Percentiles rank a stretch among this genome's conserved stretches.
Conservation (phyloP, 2,888 invertebrate genomes). For the Zelleria hepariella region DNA sequence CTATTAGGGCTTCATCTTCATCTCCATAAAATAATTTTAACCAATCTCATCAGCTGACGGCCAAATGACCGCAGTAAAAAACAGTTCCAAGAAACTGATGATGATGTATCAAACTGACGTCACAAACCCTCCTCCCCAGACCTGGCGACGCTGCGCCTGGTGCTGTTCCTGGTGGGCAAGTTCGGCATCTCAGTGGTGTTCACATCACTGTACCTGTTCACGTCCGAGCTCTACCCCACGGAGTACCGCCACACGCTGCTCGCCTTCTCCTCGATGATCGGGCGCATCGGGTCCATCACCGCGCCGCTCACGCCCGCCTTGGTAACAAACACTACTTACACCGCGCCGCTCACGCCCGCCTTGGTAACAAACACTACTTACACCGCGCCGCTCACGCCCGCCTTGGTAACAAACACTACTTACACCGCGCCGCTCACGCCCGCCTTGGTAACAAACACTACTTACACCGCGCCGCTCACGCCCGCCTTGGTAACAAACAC, state of each 20-base stretch:
- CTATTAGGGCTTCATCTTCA: too few relatives aligned
- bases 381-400: not conserved
- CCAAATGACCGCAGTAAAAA: too few relatives aligned
- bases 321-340: too few relatives aligned
- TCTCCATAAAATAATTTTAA: not conserved
- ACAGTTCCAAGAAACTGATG: too few relatives aligned
- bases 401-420: not conserved
- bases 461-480: not conserved
- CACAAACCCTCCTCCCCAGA: conserved; percentile 33
- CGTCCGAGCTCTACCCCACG: conserved; percentile 81
- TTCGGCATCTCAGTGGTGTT: conserved; percentile 76
- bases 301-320: conserved; percentile 79
- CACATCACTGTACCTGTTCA: conserved; percentile 75
- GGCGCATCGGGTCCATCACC: conserved; percentile 78
- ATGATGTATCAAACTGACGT: too few relatives aligned
- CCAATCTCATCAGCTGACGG: too few relatives aligned
- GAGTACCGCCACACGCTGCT: conserved; percentile 76
- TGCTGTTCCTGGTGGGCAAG: conserved; percentile 74
- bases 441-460: too few relatives aligned
- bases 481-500: not conserved
- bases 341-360: not conserved
- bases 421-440: too few relatives aligned
- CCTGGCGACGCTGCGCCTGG: conserved; percentile 36
- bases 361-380: not conserved
- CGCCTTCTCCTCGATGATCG: conserved; percentile 80